Evolutionary conservation across 2,113 vertebrate species (phyloP).

Genomic region (Gobius niger): DNA sequence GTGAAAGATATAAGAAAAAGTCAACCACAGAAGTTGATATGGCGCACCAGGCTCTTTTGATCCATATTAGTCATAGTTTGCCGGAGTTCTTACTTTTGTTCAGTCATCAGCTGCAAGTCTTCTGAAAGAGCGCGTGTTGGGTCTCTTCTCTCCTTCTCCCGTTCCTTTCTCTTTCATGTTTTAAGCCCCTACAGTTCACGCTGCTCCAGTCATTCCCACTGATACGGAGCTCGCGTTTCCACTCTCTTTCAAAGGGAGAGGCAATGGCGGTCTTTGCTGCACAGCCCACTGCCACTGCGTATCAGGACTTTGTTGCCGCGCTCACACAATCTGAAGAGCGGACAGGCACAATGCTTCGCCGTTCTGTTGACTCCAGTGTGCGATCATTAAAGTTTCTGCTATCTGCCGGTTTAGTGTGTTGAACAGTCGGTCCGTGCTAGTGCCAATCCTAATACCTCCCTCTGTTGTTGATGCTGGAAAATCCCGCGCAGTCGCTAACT

Average conservation of each 20-base stretch:
- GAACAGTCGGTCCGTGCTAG: constrained; percentile 44
- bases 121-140: too few relatives aligned
- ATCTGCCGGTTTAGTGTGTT: constrained; percentile 42
- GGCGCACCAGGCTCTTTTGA: too few relatives aligned
- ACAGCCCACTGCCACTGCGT: constrained; percentile 14
- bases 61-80: too few relatives aligned
- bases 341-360: constrained; percentile 23
- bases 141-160: background rate
- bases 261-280: background rate
- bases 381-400: constrained; percentile 69
- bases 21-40: too few relatives aligned
- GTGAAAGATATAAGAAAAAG: too few relatives aligned
- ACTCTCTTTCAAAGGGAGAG: constrained; percentile 17
- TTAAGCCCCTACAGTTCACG: constrained; percentile 17
- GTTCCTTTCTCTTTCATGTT: background rate
- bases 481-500: constrained; percentile 50
- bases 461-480: constrained; percentile 58
- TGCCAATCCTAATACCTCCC: constrained; percentile 53
- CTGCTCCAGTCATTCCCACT: constrained; percentile 22
- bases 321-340: constrained; percentile 7
- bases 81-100: too few relatives aligned
- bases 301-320: constrained; percentile 30
- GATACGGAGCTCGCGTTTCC: constrained; percentile 4
- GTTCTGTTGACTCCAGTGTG: constrained; percentile 52
- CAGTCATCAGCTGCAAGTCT: too few relatives aligned